Evolutionary conservation across 2,113 vertebrate genomes (phyloP).

Genomic region (Bujurquina vittata): DNA sequence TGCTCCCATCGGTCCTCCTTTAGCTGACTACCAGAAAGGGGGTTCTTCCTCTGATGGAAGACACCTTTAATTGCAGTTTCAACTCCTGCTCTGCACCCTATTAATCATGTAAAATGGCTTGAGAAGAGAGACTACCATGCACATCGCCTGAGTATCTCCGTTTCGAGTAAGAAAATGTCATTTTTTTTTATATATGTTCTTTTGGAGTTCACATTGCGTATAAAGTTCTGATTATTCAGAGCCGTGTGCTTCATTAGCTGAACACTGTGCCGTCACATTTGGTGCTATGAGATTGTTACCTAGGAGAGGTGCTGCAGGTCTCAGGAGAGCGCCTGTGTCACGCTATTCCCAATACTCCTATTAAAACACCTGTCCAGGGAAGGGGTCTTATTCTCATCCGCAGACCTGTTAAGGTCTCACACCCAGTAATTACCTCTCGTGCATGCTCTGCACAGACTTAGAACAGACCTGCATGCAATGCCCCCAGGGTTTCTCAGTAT

Average conservation of each 20-base stretch:
- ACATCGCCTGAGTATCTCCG: conserved; percentile 14
- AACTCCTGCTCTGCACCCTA: conserved; percentile 50
- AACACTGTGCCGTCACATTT: conserved; percentile 20
- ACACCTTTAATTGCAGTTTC: conserved; percentile 75
- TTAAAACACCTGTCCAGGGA: conserved; percentile 71
- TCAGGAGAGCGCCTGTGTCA: conserved; percentile 61
- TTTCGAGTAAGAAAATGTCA: conserved; percentile 34
- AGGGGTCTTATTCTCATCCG: conserved; percentile 53
- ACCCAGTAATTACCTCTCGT: conserved; percentile 65
- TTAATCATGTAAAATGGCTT: conserved; percentile 67
- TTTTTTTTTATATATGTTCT: conserved; percentile 24
- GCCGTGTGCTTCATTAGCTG: conserved; percentile 60
- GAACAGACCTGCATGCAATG: conserved; percentile 49
- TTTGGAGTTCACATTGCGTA: conserved; percentile 21
- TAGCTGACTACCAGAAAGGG: conserved; percentile 65
- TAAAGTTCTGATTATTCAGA: conserved; percentile 34
- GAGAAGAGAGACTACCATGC: conserved; percentile 27
- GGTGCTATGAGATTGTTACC: conserved; percentile 59
- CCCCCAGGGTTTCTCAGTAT: conserved; percentile 20
- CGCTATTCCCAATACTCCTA: conserved; percentile 73
- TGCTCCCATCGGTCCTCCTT: conserved; percentile 64
- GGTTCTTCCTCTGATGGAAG: conserved; percentile 64
- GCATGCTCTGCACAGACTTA: conserved; percentile 28
- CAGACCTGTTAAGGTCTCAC: conserved; percentile 55
- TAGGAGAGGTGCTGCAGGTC: conserved; percentile 53